These are phyloP conservation scores for Acleris cristana DNA, from an alignment of 2,888 invertebrate genomes.

Conservation along the genomic window DNA sequence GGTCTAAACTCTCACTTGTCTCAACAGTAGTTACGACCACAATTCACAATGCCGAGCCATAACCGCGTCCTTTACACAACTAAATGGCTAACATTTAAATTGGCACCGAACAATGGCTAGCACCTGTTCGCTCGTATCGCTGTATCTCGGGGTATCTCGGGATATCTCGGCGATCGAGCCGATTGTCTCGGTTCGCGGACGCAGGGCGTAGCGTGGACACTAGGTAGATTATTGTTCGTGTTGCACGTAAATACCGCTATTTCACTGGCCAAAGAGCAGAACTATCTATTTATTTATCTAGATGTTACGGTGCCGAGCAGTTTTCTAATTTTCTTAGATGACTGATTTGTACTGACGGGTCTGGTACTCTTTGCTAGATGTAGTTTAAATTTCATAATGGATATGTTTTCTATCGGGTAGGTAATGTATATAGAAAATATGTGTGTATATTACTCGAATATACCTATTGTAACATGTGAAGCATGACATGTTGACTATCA, in stretches of 20 bases:
- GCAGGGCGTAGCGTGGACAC: slow-evolving; percentile 34
- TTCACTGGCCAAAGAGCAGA: slow-evolving; percentile 17
- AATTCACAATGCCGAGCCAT: slow-evolving; percentile 11
- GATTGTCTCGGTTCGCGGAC: slow-evolving; percentile 45
- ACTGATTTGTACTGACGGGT: background rate
- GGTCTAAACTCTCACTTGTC: slow-evolving; percentile 30
- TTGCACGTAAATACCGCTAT: slow-evolving; percentile 28
- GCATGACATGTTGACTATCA: no score
- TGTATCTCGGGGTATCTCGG: slow-evolving; percentile 40
- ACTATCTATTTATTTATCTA: slow-evolving; percentile 28
- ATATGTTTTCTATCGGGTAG: no score
- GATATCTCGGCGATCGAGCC: slow-evolving; percentile 49
- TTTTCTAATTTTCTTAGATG: background rate
- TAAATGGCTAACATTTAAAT: slow-evolving; percentile 38
- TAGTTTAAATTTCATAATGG: no score
- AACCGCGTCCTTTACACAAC: slow-evolving; percentile 29
- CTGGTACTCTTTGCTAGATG: no score
- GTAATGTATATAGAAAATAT: no score
- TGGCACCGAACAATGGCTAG: slow-evolving; percentile 38
- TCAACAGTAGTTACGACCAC: slow-evolving; percentile 8
- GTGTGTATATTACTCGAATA: no score
- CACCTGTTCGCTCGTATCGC: slow-evolving; percentile 53
- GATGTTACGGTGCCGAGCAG: background rate
- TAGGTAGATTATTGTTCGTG: slow-evolving; percentile 31
- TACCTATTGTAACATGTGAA: no score